Percentiles rank a stretch among this genome's conserved stretches.
phyloP scores from a whole-genome alignment of 1,140 invertebrate species.

The Drosophila ercepeae region DNA sequence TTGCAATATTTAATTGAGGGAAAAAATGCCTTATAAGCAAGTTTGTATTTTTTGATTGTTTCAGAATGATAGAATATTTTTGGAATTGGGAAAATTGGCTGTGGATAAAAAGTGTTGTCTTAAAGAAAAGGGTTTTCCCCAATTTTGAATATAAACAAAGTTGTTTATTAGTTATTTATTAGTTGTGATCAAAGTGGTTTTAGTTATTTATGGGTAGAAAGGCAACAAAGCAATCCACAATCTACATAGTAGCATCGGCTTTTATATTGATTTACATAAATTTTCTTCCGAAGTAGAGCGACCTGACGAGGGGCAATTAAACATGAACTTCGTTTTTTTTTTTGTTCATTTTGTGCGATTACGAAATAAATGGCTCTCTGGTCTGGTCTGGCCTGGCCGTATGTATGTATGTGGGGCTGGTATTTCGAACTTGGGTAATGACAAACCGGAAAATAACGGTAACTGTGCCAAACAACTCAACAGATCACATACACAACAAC shows the following conservation, averaged over 20 bases:
- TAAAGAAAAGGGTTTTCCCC: too few relatives aligned
- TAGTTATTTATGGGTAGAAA: slow-evolving; percentile 45
- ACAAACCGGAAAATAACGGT: slow-evolving; percentile 76
- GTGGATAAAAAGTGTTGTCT: too few relatives aligned
- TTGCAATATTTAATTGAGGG: too few relatives aligned
- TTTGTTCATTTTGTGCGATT: slow-evolving; percentile 55
- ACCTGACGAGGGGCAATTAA: slow-evolving; percentile 69
- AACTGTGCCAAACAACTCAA: slow-evolving; percentile 59
- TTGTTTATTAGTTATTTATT: too few relatives aligned
- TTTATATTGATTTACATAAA: slow-evolving; percentile 65
- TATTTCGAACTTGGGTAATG: slow-evolving; percentile 22
- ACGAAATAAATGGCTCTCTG: slow-evolving; percentile 47
- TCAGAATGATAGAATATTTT: too few relatives aligned
- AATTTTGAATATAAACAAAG: too few relatives aligned
- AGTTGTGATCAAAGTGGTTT: slow-evolving; percentile 18
- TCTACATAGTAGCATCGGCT: slow-evolving; percentile 17
- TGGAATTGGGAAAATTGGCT: too few relatives aligned
- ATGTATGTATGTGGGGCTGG: slow-evolving; percentile 7
- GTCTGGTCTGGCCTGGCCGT: slow-evolving; percentile 14
- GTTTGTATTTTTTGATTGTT: too few relatives aligned
- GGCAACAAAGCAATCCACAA: not conserved
- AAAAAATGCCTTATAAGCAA: too few relatives aligned
- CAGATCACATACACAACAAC: slow-evolving; percentile 12
- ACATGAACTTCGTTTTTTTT: slow-evolving; percentile 76
- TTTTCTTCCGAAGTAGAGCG: slow-evolving; percentile 44